phyloP scores from a whole-genome alignment of 2,113 vertebrate genomes.

The Cochlearius cochlearius region DNA sequence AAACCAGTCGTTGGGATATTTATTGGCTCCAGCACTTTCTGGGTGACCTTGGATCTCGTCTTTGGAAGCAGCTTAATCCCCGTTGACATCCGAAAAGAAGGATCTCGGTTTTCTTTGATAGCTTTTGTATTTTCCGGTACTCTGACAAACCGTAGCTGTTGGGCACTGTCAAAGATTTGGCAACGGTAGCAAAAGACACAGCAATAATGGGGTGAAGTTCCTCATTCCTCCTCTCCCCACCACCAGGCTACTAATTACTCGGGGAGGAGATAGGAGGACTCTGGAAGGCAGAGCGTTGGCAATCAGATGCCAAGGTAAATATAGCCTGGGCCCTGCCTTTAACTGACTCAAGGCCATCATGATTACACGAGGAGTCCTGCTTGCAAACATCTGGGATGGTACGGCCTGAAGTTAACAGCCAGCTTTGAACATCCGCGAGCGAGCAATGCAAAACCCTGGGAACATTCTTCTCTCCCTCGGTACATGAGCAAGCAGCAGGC shows the following conservation, averaged over 20 bases:
- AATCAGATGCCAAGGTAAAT: conserved; percentile 9
- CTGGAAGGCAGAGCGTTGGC: neutral
- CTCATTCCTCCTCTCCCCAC: neutral
- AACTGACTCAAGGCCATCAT: neutral
- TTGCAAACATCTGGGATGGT: neutral
- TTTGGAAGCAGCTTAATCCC: neutral
- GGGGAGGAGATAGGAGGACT: neutral
- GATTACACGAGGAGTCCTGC: neutral
- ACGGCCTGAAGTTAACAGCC: neutral
- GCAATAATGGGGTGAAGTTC: neutral
- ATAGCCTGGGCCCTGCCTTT: neutral
- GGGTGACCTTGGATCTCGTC: neutral
- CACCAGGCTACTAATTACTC: neutral
- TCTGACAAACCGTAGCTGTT: neutral
- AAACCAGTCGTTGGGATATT: fast-evolving
- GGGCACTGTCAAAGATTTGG: neutral
- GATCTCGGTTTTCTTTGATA: neutral
- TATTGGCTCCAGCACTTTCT: neutral
- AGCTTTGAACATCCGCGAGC: neutral
- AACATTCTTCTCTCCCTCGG: neutral
- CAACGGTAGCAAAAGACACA: neutral
- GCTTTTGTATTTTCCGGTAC: neutral
- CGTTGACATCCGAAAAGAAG: neutral
- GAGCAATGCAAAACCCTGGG: neutral
- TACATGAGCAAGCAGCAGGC: neutral